These are phyloP conservation scores for Elegia similella DNA, from an alignment of 2,888 invertebrate genomes.

Conservation along the genomic window DNA sequence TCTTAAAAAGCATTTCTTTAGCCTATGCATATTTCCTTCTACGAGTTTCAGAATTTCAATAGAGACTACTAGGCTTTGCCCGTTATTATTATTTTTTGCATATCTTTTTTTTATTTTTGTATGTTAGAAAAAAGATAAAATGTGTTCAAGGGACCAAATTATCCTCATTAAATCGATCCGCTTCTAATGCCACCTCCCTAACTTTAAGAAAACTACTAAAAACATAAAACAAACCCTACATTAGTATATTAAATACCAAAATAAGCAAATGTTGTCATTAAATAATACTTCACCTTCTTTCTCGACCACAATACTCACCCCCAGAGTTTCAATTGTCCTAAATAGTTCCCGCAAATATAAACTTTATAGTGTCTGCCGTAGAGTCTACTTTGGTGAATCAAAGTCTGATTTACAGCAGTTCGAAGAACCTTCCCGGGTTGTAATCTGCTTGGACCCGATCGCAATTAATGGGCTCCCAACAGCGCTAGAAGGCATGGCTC, in stretches of 20 bases:
- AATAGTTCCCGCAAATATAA: conserved; percentile 33
- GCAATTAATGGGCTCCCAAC: conserved; percentile 71
- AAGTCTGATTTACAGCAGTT: conserved; percentile 58
- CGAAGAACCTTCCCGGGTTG: conserved; percentile 58
- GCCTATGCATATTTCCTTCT: too few species aligned
- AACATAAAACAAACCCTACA: not conserved
- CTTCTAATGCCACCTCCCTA: too few species aligned
- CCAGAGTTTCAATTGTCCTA: conserved; percentile 58
- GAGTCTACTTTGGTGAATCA: conserved; percentile 39
- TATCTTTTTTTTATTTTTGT: not conserved
- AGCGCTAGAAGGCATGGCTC: conserved; percentile 41
- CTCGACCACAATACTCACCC: conserved; percentile 51
- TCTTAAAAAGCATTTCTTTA: too few species aligned
- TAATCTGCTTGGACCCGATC: conserved; percentile 71
- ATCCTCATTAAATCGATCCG: too few species aligned
- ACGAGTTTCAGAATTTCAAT: too few species aligned
- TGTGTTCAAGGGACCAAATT: too few species aligned
- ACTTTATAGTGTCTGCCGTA: conserved; percentile 36
- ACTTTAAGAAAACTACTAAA: not conserved
- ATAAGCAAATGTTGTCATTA: conserved; percentile 60
- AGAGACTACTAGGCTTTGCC: too few species aligned
- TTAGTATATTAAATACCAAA: conserved; percentile 29
- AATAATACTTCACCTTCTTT: conserved; percentile 59
- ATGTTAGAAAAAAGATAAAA: not conserved
- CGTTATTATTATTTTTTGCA: not conserved